Evolutionary conservation across 2,888 invertebrate genomes (phyloP).

Genomic region (Halictus quadricinctus): DNA sequence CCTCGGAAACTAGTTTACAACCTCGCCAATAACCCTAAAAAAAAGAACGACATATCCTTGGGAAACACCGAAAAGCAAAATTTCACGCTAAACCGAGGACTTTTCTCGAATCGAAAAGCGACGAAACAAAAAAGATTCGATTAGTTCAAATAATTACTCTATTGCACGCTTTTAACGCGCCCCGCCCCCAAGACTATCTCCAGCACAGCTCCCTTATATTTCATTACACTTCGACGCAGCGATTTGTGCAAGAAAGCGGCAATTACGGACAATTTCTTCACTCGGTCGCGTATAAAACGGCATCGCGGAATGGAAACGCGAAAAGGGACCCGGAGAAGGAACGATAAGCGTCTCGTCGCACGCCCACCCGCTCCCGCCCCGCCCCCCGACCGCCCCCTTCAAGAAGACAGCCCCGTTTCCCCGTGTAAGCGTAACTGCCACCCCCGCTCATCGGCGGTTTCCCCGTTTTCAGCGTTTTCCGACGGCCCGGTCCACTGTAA

Average conservation of each 20-base stretch:
- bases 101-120: background rate
- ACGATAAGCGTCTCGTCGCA: conserved; percentile 32
- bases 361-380: background rate
- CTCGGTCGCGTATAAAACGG: conserved; percentile 23
- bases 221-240: conserved; percentile 21
- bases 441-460: conserved; percentile 1
- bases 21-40: background rate
- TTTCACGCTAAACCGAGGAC: background rate
- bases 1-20: background rate
- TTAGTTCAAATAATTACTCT: conserved; percentile 25
- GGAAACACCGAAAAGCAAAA: background rate
- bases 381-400: background rate
- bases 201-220: conserved; percentile 16
- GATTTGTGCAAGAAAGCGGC: conserved; percentile 27
- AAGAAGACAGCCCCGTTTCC: conserved; percentile 4
- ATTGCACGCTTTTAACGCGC: conserved; percentile 4
- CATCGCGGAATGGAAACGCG: conserved; percentile 28
- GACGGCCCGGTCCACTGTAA: conserved; percentile 30
- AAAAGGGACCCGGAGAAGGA: conserved; percentile 5
- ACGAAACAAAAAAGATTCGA: background rate
- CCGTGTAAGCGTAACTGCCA: conserved; percentile 11
- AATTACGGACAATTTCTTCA: conserved; percentile 41
- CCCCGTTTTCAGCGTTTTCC: conserved; percentile 26
- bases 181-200: background rate
- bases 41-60: background rate